phyloP scores from a whole-genome alignment of 1,140 invertebrate genomes.

The Rhopalosiphum maidis region DNA sequence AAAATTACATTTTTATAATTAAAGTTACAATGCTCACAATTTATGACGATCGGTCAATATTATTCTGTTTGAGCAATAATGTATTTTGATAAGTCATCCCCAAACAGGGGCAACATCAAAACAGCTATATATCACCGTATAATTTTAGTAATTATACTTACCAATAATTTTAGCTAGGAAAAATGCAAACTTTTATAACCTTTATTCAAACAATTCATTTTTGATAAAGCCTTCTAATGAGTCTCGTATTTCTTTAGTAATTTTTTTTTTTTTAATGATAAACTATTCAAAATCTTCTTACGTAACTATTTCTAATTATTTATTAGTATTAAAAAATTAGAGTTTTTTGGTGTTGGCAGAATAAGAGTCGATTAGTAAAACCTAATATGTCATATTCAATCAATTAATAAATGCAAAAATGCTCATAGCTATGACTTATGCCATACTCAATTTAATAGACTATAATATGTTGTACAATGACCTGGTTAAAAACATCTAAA shows the following conservation, averaged over 20 bases:
- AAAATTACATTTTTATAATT: too few relatives aligned
- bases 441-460: neutral
- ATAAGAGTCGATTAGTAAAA: neutral
- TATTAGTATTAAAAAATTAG: neutral
- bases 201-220: neutral
- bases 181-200: neutral
- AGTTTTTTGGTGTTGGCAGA: neutral
- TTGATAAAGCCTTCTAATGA: neutral
- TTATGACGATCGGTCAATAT: too few relatives aligned
- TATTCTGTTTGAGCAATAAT: too few relatives aligned
- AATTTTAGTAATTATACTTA: too few relatives aligned
- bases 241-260: neutral
- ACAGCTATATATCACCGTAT: neutral
- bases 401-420: neutral
- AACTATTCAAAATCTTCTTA: neutral
- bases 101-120: too few relatives aligned
- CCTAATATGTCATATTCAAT: neutral
- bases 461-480: neutral
- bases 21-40: too few relatives aligned
- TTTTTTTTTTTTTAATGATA: neutral
- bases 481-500: neutral
- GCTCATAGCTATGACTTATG: neutral
- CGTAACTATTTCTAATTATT: neutral
- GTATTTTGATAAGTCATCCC: too few relatives aligned
- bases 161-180: neutral